Evolutionary conservation across 35 echinoderm and acorn worm species (phyloP).

Genomic region (Chiridota heheva): DNA sequence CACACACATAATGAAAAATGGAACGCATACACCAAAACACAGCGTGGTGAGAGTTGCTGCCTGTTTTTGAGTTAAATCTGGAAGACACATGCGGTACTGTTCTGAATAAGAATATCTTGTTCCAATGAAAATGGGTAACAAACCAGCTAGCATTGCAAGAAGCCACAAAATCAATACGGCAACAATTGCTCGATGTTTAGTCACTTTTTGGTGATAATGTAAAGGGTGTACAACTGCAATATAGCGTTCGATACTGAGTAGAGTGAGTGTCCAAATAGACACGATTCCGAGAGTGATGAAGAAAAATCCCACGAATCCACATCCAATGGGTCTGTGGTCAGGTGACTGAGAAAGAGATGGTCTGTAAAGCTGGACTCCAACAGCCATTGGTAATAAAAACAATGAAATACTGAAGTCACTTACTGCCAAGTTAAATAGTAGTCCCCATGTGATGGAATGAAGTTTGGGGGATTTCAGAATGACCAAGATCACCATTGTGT

Average conservation of each 20-base stretch:
- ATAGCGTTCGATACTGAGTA: conserved; percentile 73
- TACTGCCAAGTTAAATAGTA: conserved; percentile 73
- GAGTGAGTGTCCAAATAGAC: conserved; percentile 77
- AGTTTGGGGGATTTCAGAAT: conserved; percentile 65
- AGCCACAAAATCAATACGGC: conserved; percentile 52
- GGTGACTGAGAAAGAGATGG: no score
- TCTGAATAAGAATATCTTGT: conserved; percentile 46
- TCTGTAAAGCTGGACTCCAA: conserved; percentile 12
- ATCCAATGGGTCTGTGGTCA: no score
- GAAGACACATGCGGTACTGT: conserved; percentile 69
- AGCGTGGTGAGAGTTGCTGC: conserved; percentile 47
- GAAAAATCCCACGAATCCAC: conserved; percentile 53
- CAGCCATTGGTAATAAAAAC: conserved; percentile 70
- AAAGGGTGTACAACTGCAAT: conserved; percentile 83
- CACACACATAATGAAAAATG: conserved; percentile 70
- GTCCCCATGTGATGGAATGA: conserved; percentile 70
- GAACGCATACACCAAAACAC: conserved; percentile 58
- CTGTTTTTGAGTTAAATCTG: conserved; percentile 20
- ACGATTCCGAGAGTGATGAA: conserved; percentile 45
- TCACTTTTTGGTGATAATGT: conserved; percentile 77
- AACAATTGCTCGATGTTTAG: conserved; percentile 33
- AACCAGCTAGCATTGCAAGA: conserved; percentile 26
- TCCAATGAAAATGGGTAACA: conserved; percentile 47
- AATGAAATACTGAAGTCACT: conserved; percentile 51
- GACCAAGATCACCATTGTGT: conserved; percentile 65